Evolutionary conservation across 2,888 invertebrate species (phyloP).

Genomic region (Phengaris alcon): DNA sequence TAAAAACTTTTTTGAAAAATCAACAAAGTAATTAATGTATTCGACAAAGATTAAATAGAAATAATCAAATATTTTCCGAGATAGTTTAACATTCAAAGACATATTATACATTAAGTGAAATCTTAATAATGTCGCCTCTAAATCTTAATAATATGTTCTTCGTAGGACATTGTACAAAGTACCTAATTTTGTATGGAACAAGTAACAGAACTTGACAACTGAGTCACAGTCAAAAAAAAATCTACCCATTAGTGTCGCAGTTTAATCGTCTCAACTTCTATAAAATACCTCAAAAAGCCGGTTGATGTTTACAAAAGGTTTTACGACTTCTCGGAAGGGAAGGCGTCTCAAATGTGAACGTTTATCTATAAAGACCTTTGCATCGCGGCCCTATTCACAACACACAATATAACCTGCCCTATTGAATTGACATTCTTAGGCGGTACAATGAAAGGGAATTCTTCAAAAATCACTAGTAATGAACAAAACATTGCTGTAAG

Average conservation of each 20-base stretch:
- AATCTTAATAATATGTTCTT: too few relatives aligned
- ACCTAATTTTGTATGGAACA: background rate
- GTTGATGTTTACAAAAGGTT: background rate
- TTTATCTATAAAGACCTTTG: background rate
- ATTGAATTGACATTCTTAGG: background rate
- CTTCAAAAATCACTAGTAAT: background rate
- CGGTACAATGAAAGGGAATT: background rate
- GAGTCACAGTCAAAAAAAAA: background rate
- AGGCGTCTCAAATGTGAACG: background rate
- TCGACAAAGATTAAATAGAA: too few relatives aligned
- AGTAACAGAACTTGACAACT: background rate
- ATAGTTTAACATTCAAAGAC: too few relatives aligned
- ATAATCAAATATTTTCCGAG: too few relatives aligned
- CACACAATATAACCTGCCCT: background rate
- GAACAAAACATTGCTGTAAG: background rate
- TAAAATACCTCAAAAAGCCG: conserved; percentile 2
- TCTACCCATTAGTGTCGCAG: background rate
- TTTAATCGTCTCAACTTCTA: background rate
- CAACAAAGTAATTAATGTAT: too few relatives aligned
- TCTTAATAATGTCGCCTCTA: too few relatives aligned
- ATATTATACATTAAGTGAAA: too few relatives aligned
- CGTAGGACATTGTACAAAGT: background rate
- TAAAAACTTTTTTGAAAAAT: too few relatives aligned
- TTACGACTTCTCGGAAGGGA: conserved; percentile 12
- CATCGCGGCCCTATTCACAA: background rate